Evolutionary conservation across 2,113 vertebrate genomes (phyloP).

Genomic region (Scytalopus superciliaris): DNA sequence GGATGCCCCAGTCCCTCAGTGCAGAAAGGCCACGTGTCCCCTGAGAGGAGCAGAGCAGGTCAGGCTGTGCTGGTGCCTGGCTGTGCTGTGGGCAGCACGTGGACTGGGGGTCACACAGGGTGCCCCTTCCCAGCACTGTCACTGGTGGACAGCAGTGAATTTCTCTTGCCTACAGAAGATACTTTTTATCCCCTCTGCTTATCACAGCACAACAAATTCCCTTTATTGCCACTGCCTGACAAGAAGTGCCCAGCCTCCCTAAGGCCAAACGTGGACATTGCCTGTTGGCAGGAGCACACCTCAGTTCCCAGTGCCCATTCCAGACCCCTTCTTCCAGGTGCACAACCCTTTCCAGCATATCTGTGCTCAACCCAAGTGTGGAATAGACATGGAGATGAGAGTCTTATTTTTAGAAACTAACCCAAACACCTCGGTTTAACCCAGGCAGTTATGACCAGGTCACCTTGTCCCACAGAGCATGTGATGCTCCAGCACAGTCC

Average conservation of each 20-base stretch:
- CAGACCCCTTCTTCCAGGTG: neutral
- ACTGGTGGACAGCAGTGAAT: neutral
- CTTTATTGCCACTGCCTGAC: neutral
- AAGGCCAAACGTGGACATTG: rapidly evolving
- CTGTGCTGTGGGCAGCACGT: neutral
- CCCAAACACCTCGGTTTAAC: neutral
- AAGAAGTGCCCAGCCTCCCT: neutral
- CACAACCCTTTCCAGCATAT: neutral
- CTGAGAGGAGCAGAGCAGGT: rapidly evolving
- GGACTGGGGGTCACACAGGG: neutral
- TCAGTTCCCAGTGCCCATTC: neutral
- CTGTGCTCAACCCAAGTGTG: neutral
- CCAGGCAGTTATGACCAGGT: neutral
- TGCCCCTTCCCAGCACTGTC: neutral
- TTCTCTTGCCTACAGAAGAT: neutral
- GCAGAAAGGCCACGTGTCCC: neutral
- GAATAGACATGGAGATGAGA: neutral
- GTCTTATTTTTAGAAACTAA: neutral
- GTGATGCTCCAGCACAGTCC: neutral
- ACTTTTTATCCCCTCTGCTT: neutral
- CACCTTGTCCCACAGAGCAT: neutral
- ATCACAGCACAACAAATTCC: neutral
- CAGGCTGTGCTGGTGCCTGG: neutral
- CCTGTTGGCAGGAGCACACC: neutral
- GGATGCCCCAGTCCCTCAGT: rapidly evolving